Base-by-base conservation (phyloP, 2,888 invertebrate species). In the Dione vanillae region DNA sequence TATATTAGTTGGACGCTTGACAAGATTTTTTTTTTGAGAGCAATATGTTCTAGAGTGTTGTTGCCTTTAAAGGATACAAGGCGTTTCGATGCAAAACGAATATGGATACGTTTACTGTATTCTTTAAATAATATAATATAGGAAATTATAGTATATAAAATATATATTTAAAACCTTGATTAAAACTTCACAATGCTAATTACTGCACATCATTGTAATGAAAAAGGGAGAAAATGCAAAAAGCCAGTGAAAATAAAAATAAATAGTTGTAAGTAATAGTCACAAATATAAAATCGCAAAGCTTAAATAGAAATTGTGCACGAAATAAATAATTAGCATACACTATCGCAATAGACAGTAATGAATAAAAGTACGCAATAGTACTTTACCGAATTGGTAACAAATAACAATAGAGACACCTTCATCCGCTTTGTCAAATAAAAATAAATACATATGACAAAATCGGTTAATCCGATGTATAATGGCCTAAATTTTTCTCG, bases 261-360 rank as follows among this genome's bases (percentile, higher is more conserved):
- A 35, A 52, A 14, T 14, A 27, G 12, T 6, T n/a, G 6, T n/a
- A 11, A 2, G 0, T 45, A 45, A 27, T 27, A n/a, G 7, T n/a
- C 11, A 27, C 27, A 52, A 14, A 54, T 54, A 10, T n/a, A 9
- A 52, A 16, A n/a, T 54, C 54, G 54, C 54, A n/a, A 37, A 54
- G 54, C n/a, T 54, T 37, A 54, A 54, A 54, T 54, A 54, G 35
- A 54, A 35, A 27, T 27, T 27, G 27, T 27, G 5, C 27, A 5
- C 27, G 27, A 27, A 27, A 27, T 27, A 27, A 27, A 27, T 27
- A 27, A 27, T 2, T 45, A 8, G 9, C 9, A 16, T 16, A 16
- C 1, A 16, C 47, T 16, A 47, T 47, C 16, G 16, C 47, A 16
- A 47, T 47, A 8, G 27, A 27, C 27, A 27, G 27, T 27, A 27